These are phyloP conservation scores for Sycobia sp. DNA, from an alignment of 1,140 invertebrate genomes.

Conservation along the genomic window DNA sequence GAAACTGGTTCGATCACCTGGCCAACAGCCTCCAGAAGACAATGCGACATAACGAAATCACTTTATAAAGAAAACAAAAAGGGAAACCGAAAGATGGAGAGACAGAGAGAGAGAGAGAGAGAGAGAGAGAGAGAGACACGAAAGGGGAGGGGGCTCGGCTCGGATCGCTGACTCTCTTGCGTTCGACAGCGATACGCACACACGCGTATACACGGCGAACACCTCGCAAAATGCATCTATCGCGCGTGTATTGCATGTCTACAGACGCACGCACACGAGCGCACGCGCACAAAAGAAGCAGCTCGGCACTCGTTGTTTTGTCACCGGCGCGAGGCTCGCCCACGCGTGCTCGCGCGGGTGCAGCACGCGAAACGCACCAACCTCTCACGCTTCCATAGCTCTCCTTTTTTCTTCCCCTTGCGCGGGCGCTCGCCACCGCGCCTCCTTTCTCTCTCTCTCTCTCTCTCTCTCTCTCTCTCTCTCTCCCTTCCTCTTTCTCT, in stretches of 20 bases:
- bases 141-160: not conserved
- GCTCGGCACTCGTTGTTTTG: too few relatives aligned
- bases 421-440: too few relatives aligned
- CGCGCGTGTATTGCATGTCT: too few relatives aligned
- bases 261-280: too few relatives aligned
- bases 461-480: constrained; percentile 19
- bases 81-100: not conserved
- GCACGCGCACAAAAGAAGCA: too few relatives aligned
- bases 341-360: constrained; percentile 1
- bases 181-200: too few relatives aligned
- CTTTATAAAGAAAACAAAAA: not conserved
- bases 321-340: too few relatives aligned
- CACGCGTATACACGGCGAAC: too few relatives aligned
- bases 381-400: constrained; percentile 28
- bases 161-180: constrained; percentile 1
- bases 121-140: too few relatives aligned
- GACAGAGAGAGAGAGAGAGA: not conserved
- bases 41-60: constrained; percentile 25
- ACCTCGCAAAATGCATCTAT: too few relatives aligned
- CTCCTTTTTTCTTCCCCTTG: constrained; percentile 18
- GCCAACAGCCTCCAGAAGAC: constrained; percentile 1
- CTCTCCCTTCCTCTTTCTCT: too few relatives aligned
- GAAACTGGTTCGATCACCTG: constrained; percentile 7
- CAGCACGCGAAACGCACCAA: constrained; percentile 13
- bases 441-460: not conserved